Evolutionary conservation across 2,113 vertebrate genomes (phyloP).

Genomic region (Ictalurus punctatus): DNA sequence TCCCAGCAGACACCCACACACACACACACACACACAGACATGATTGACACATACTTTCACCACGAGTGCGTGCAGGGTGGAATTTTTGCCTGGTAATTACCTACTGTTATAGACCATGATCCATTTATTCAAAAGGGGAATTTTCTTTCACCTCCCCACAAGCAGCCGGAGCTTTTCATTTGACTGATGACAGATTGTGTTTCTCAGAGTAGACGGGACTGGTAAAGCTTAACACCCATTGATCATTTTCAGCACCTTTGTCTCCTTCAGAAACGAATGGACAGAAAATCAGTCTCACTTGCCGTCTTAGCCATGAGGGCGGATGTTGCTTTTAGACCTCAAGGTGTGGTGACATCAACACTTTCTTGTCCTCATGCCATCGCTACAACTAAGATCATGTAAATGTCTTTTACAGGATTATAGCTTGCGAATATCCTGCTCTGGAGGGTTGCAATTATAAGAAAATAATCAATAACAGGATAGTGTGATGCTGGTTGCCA

Average conservation of each 20-base stretch:
- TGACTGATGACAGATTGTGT: conserved; percentile 47
- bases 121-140: conserved; percentile 29
- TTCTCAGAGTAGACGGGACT: conserved; percentile 30
- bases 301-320: neutral
- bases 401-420: neutral
- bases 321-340: neutral
- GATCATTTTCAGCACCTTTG: neutral
- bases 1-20: neutral
- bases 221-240: conserved; percentile 32
- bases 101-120: conserved; percentile 17
- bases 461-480: neutral
- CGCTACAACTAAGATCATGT: neutral
- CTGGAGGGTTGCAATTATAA: neutral
- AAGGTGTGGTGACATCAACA: neutral
- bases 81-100: conserved; percentile 33
- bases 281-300: conserved; percentile 3
- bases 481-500: neutral
- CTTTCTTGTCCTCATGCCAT: neutral
- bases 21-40: too few relatives aligned
- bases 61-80: neutral
- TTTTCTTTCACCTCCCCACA: conserved; percentile 20
- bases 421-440: neutral
- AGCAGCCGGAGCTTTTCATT: conserved; percentile 23
- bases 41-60: neutral
- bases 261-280: conserved; percentile 22